phyloP scores from a whole-genome alignment of 2,113 vertebrate genomes.

The Phalacrocorax aristotelis region DNA sequence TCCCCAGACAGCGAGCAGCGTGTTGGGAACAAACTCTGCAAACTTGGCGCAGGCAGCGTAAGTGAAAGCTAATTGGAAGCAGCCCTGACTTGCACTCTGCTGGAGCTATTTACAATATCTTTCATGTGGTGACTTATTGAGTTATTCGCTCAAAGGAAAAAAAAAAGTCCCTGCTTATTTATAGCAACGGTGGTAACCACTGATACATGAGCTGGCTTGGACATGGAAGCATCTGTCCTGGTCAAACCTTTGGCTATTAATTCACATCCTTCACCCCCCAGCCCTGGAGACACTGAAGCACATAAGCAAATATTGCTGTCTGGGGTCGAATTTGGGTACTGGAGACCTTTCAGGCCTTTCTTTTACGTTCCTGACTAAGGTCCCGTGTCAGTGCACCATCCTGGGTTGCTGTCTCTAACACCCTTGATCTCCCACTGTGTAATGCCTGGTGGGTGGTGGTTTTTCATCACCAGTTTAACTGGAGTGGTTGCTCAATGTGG shows the following conservation, averaged over 20 bases:
- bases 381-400: not conserved
- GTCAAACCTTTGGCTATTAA: conserved; percentile 4
- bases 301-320: not conserved
- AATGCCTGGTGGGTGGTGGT: not conserved
- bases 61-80: conserved; percentile 69
- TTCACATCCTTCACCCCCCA: not conserved
- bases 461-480: not conserved
- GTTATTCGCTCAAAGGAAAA: conserved; percentile 47
- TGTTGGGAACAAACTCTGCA: conserved; percentile 26
- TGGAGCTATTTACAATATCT: conserved; percentile 64
- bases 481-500: not conserved
- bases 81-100: conserved; percentile 53
- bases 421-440: not conserved
- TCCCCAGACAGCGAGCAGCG: not conserved
- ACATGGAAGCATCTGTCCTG: conserved; percentile 3
- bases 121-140: conserved; percentile 55
- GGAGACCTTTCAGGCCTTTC: not conserved
- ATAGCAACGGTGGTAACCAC: conserved; percentile 58
- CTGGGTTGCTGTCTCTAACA: not conserved
- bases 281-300: not conserved
- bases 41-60: conserved; percentile 50
- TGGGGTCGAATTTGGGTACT: not conserved
- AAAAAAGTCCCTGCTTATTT: conserved; percentile 39
- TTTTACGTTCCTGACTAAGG: fast-evolving
- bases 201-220: conserved; percentile 30